Base-by-base conservation (phyloP, 2,113 vertebrate genomes). In the Oncorhynchus keta region DNA sequence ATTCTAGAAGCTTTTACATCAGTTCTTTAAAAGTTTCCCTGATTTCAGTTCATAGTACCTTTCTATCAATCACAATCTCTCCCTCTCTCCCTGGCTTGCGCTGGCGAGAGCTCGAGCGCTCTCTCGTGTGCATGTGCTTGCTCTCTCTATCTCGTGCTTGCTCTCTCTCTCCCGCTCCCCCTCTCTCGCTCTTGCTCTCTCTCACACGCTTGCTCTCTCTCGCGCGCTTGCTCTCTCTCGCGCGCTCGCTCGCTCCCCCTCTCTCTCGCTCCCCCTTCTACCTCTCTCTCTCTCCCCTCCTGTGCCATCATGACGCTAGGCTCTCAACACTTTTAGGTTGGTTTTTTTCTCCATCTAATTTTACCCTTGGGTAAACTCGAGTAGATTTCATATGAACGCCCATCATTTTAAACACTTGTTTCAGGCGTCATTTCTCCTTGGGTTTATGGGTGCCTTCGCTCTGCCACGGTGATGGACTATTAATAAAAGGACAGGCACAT, bases 401-500 rank as follows among this genome's bases (percentile, higher is more conserved):
- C 85, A 90, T 92, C 87, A 90, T 91, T 93, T 93, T 90, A 92
- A 91, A 92, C 87, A 90, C 90, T 92, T 90, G 90, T 93, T 92
- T 92, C 89, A 89, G 89, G 85, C 83, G 55, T 85, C 83, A 87
- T 91, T 91, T 92, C 87, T 86, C 83, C 78, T 73, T 77, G 74
- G 81, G 86, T 91, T 91, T 89, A 90, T 91, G 13, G 51, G 85
- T 91, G 83, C 84, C 79, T 84, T 88, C 84, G 81, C 82, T 87
- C 66, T 68, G 59, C 83, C 78, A 82, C 79, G 75, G 85, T 90
- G 92, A 89, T 86, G 81, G 87, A 92, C 85, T 84, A 86, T 76
- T 92, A 86, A 92, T 90, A 86, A 92, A 86, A 74, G 80, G 87
- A 80, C 80, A 45, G 87, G 77, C 85, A 81, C 81, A 88, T 87